Evolutionary conservation across 2,888 invertebrate genomes (phyloP), one percentile per base, ranked within the genome.

Genomic region (Darwinula stevensoni): DNA sequence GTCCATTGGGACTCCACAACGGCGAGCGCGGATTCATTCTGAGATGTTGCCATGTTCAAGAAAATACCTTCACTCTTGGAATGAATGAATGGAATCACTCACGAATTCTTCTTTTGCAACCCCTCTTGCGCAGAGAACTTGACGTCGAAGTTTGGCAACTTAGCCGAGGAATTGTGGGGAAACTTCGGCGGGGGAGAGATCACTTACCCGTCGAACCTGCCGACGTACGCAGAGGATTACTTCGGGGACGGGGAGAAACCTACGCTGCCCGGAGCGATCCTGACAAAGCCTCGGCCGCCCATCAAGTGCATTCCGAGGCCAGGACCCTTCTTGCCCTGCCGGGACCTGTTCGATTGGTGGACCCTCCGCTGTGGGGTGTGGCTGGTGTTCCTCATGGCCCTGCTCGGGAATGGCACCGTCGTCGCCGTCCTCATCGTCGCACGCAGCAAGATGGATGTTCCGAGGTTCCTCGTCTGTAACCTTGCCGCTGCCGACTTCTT

Each of bases 321-420:
- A 3, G 80, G 78, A 16, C 86, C 88, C 3, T 88, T 88, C 56
- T 58, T 86, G 46, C 88, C 88, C 3, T 91, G 88, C 51, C 73
- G 76, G 47, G 88, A 88, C 52, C 59, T 88, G 34, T 88, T 91
- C 52, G 86, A 86, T 48, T 88, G 86, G 86, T 88, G 88, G 88
- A 82, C 84, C 3, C 56, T 88, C 42, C 65, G 86, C 27, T 88
- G 86, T 49, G 86, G 88, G 14, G 84, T 91, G 31, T 94, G 94
- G 91, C 69, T 84, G 12, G 86, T 94, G 29, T 91, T 91, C 53
- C 63, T 91, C 35, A 60, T 88, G 43, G 86, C 91, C 27, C 67
- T 94, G 57, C 62, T 91, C 31, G 94, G 94, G 38, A 94, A 94
- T 51, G 86, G 84, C 29, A 76, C 76, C 1, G 88, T 91, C 6